Conservation (phyloP, 2,113 vertebrate genomes). For the Anas platyrhynchos region DNA sequence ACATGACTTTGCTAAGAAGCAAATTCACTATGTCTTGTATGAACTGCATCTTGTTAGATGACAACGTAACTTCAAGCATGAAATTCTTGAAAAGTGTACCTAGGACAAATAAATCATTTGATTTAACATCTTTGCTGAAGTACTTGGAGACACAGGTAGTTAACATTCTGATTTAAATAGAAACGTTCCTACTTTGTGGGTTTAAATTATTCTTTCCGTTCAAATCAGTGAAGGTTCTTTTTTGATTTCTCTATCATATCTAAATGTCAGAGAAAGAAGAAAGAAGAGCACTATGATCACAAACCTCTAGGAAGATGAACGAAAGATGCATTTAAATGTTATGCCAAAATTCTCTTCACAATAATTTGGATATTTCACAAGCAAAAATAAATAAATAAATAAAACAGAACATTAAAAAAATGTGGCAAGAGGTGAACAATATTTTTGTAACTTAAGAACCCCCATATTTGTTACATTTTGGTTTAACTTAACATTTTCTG, state of each 20-base stretch:
- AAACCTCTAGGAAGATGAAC: background rate
- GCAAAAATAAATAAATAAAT: fast-evolving
- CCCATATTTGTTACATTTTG: background rate
- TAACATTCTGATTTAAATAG: background rate
- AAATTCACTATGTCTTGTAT: background rate
- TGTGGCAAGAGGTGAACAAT: background rate
- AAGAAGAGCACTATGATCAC: background rate
- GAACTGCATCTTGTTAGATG: background rate
- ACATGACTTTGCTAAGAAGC: background rate
- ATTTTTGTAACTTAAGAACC: background rate
- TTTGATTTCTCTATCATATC: background rate
- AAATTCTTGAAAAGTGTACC: background rate
- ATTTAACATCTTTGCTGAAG: background rate
- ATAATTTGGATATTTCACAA: background rate
- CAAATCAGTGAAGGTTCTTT: background rate
- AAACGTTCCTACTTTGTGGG: background rate
- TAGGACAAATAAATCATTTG: background rate
- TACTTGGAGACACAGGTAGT: background rate
- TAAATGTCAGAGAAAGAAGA: background rate
- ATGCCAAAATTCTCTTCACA: background rate
- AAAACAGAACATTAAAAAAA: background rate
- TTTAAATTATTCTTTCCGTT: background rate
- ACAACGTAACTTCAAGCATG: background rate
- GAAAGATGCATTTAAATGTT: background rate
- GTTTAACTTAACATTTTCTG: background rate